Evolutionary conservation across 2,888 invertebrate species (phyloP).

Genomic region (Lycia hirtaria): DNA sequence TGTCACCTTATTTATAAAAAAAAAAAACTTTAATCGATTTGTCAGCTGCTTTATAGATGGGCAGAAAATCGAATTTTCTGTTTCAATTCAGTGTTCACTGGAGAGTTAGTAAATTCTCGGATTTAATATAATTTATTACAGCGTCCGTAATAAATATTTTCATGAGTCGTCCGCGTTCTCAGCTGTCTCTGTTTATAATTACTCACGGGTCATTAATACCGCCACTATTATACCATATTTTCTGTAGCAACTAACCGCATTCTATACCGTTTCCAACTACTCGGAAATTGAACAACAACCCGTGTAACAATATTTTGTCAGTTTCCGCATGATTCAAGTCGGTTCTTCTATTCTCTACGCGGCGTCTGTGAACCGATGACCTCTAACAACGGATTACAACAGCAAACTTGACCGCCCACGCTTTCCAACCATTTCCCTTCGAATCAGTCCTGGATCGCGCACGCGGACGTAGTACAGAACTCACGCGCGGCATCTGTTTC

Average conservation of each 20-base stretch:
- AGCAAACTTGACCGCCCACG: slow-evolving; percentile 80
- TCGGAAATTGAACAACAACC: slow-evolving; percentile 69
- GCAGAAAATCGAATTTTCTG: slow-evolving; percentile 6
- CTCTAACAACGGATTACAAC: slow-evolving; percentile 70
- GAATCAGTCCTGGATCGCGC: slow-evolving; percentile 47
- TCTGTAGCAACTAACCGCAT: slow-evolving; percentile 58
- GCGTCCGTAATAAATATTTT: slow-evolving; percentile 29
- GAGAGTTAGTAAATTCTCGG: slow-evolving; percentile 2
- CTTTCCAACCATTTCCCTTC: slow-evolving; percentile 53
- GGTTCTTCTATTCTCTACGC: slow-evolving; percentile 59
- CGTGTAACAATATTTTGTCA: slow-evolving; percentile 57
- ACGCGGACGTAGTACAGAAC: slow-evolving; percentile 28
- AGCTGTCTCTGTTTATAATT: slow-evolving; percentile 43
- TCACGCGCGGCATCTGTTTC: slow-evolving; percentile 47
- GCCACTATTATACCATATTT: slow-evolving; percentile 48
- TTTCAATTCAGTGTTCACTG: slow-evolving; percentile 17
- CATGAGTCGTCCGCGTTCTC: slow-evolving; percentile 40
- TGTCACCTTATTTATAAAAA: neutral
- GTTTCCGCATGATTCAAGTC: slow-evolving; percentile 67
- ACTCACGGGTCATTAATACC: slow-evolving; percentile 45
- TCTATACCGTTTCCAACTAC: slow-evolving; percentile 58
- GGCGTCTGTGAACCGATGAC: slow-evolving; percentile 70
- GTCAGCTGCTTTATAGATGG: slow-evolving; percentile 1
- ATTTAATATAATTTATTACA: slow-evolving; percentile 33
- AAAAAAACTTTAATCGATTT: neutral